Conservation (phyloP, 1,140 invertebrate genomes). For the Parasteatoda tepidariorum region DNA sequence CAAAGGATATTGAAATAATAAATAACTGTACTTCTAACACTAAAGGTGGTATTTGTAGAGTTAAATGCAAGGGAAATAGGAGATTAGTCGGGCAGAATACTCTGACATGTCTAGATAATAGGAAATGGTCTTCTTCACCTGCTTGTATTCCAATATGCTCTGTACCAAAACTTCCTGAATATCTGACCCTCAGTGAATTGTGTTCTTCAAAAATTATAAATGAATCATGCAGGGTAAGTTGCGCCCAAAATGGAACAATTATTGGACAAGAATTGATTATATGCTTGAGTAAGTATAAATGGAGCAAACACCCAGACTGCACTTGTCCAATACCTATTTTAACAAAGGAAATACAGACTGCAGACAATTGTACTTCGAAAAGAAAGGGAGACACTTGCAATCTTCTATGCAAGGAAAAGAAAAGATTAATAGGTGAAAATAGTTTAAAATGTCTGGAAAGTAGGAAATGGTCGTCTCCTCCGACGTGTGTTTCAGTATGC, state of each 20-base stretch:
- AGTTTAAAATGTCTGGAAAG: neutral
- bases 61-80: no score
- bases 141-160: neutral
- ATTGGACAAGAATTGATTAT: neutral
- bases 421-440: neutral
- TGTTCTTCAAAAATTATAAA: neutral
- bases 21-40: neutral
- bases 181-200: neutral
- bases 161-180: neutral
- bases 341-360: neutral
- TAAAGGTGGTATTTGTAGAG: no score
- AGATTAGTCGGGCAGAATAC: neutral
- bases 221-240: neutral
- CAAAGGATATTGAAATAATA: neutral
- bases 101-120: neutral
- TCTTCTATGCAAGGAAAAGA: neutral
- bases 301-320: neutral
- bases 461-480: neutral
- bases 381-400: neutral
- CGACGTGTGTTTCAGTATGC: neutral
- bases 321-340: neutral
- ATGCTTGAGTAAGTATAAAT: neutral
- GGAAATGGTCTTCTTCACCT: neutral
- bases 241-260: neutral
- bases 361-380: slow-evolving; percentile 1